Conservation (phyloP, 2,888 invertebrate species). For the Diarsia rubi region DNA sequence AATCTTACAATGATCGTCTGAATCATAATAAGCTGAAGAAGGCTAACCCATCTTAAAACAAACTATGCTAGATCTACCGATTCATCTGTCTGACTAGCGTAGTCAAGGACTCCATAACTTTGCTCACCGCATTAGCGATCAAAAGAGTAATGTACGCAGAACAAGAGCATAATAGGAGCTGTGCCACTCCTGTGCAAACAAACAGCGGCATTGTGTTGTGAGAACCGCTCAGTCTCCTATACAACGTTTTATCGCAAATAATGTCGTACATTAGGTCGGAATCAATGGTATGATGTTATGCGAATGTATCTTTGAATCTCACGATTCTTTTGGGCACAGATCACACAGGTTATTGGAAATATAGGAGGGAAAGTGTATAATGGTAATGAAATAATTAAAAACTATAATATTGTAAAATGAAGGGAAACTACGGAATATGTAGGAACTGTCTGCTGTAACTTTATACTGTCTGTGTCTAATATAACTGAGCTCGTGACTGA, state of each 20-base stretch:
- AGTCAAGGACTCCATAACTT: constrained; percentile 20
- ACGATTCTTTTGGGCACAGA: not conserved
- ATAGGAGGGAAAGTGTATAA: not conserved
- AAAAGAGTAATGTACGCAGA: constrained; percentile 28
- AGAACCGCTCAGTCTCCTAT: constrained; percentile 40
- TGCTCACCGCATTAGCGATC: constrained; percentile 8
- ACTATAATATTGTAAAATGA: too few species aligned
- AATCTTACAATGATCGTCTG: not conserved
- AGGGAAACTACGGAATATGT: not conserved
- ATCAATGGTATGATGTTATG: constrained; percentile 25
- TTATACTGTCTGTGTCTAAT: too few species aligned
- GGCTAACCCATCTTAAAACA: not conserved
- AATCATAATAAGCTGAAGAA: not conserved
- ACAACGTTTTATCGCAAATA: constrained; percentile 41
- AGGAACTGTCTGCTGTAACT: not conserved
- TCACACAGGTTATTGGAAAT: constrained; percentile 9
- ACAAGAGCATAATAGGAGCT: constrained; percentile 34
- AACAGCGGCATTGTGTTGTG: constrained; percentile 41
- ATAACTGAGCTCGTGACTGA: not conserved
- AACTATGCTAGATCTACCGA: not conserved
- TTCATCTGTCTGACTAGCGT: not conserved
- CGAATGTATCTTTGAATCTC: constrained; percentile 9
- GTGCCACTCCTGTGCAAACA: constrained; percentile 39
- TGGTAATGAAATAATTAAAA: too few species aligned
- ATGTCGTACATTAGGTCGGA: constrained; percentile 46